phyloP scores from a whole-genome alignment of 1,140 invertebrate genomes.

The Oscheius sp. region DNA sequence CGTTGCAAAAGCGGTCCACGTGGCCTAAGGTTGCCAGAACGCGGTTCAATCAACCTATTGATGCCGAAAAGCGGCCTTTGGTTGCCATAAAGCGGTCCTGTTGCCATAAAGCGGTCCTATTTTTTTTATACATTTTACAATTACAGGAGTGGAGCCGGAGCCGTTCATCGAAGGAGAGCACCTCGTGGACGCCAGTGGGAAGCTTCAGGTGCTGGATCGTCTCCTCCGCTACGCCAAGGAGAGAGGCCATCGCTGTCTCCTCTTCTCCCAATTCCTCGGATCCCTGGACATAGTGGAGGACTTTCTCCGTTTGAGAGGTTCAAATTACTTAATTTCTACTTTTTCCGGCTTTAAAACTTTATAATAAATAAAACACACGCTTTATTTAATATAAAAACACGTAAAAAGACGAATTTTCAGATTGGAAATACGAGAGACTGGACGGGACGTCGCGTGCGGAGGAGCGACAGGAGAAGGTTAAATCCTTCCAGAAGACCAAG shows the following conservation, averaged over 20 bases:
- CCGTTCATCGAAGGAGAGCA: constrained; percentile 27
- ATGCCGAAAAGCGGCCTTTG: too few species aligned
- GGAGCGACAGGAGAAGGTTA: constrained; percentile 85
- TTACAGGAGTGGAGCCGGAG: constrained; percentile 2
- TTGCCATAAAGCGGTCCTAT: too few species aligned
- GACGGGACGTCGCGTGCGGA: constrained; percentile 97
- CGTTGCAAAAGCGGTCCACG: too few species aligned
- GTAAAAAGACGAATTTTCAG: too few species aligned
- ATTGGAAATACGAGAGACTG: constrained; percentile 68
- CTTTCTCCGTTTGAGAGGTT: constrained; percentile 83
- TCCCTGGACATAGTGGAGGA: constrained; percentile 99
- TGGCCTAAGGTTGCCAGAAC: too few species aligned
- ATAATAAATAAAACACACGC: too few species aligned
- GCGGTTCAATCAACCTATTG: too few species aligned
- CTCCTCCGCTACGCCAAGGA: constrained; percentile 90
- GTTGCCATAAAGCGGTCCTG: too few species aligned
- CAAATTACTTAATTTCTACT: too few species aligned
- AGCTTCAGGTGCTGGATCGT: constrained; percentile 93
- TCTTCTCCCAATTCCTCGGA: constrained; percentile 99
- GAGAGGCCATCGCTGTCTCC: constrained; percentile 83
- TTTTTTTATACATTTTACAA: background rate
- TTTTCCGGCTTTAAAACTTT: too few species aligned
- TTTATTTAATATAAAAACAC: too few species aligned
- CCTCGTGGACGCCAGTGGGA: constrained; percentile 67
- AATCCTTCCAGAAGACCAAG: constrained; percentile 50